Percentiles rank a stretch among this genome's conserved stretches.
phyloP scores from a whole-genome alignment of 2,113 vertebrate genomes.

The Campylomormyrus numenius region DNA sequence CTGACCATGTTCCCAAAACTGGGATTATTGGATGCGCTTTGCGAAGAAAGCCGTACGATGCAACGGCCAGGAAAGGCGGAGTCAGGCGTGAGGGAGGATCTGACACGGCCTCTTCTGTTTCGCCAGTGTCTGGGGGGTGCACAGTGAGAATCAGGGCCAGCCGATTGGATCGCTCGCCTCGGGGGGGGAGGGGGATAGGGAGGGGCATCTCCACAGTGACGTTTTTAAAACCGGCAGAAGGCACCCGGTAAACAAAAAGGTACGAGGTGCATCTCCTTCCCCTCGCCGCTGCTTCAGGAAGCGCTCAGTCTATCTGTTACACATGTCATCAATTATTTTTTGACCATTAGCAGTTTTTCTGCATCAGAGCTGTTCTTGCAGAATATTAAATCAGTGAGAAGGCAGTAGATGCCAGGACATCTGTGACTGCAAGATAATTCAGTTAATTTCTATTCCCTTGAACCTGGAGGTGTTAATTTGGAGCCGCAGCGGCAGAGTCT shows the following conservation, averaged over 20 bases:
- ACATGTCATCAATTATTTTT: constrained; percentile 76
- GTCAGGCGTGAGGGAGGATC: background rate
- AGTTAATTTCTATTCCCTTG: constrained; percentile 93
- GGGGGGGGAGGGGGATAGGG: background rate
- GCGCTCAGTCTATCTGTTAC: constrained; percentile 56
- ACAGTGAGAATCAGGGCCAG: background rate
- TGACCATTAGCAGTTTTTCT: constrained; percentile 82
- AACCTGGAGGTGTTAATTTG: constrained; percentile 95
- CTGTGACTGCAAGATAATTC: constrained; percentile 92
- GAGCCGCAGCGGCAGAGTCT: constrained; percentile 83
- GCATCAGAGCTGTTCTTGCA: constrained; percentile 77
- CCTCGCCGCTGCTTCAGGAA: constrained; percentile 12
- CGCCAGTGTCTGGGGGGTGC: background rate
- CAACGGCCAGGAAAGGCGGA: background rate
- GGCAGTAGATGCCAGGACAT: constrained; percentile 78
- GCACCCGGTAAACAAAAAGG: background rate
- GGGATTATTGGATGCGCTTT: background rate
- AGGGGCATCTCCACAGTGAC: background rate
- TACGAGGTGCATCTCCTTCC: background rate
- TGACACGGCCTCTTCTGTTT: background rate
- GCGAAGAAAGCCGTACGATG: background rate
- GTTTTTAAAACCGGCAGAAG: background rate
- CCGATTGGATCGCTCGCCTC: background rate
- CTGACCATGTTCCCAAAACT: background rate
- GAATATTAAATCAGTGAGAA: constrained; percentile 78